Conservation (phyloP, 2,113 vertebrate genomes). For the Clarias batrachus region DNA sequence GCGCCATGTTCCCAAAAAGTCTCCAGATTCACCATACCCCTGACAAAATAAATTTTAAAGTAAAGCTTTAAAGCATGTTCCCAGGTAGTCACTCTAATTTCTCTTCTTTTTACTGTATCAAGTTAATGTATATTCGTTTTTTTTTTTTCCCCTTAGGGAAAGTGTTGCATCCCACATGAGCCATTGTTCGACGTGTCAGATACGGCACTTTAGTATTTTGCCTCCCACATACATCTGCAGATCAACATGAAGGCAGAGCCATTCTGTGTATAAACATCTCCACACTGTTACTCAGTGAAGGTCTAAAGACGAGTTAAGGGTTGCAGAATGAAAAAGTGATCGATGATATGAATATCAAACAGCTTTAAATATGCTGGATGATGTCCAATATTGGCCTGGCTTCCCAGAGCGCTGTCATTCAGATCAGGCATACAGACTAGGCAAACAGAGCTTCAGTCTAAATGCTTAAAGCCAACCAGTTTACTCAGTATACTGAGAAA, state of each 20-base stretch:
- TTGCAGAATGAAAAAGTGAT: slow-evolving; percentile 5
- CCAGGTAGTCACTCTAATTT: neutral
- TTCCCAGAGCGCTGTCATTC: slow-evolving; percentile 38
- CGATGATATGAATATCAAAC: slow-evolving; percentile 28
- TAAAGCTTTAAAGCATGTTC: neutral
- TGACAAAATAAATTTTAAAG: neutral
- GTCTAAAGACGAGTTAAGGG: neutral
- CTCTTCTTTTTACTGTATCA: neutral
- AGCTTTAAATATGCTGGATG: slow-evolving; percentile 42
- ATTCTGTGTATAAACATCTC: neutral
- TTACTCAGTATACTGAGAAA: slow-evolving; percentile 23
- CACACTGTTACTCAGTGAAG: neutral
- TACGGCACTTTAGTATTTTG: neutral
- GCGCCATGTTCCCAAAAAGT: neutral
- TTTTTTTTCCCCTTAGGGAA: neutral
- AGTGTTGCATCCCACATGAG: neutral
- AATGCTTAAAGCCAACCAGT: slow-evolving; percentile 20
- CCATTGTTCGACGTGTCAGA: neutral
- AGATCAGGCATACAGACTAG: slow-evolving; percentile 28
- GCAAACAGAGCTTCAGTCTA: slow-evolving; percentile 15
- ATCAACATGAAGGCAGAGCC: slow-evolving; percentile 2
- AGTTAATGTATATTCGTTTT: neutral
- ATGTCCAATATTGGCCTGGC: slow-evolving; percentile 17
- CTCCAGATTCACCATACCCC: neutral
- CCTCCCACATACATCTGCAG: slow-evolving; percentile 12